Evolutionary conservation across 2,888 invertebrate genomes (phyloP), one percentile per base, ranked within the genome.

Genomic region (Coelopa pilipes): DNA sequence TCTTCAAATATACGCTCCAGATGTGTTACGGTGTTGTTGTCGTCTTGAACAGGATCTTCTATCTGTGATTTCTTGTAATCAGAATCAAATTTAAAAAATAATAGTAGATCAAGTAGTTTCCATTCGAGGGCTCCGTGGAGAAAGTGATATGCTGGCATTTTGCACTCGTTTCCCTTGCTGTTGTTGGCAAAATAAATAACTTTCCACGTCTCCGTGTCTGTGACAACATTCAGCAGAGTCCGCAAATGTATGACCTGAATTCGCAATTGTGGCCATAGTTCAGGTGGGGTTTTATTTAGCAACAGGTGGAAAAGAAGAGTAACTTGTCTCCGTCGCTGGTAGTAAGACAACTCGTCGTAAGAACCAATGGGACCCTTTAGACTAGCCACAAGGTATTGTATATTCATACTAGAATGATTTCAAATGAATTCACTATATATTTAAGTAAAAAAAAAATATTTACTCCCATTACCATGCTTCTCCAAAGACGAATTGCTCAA

Each of bases 41-140:
- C 12, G 21, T 17, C 34, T 49, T 71, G 67, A 17, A 13, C 19
- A 24, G 60, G 17, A 62, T 13, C 34, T 71, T 74, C 11, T 21
- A 17, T 21, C 15, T 49, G 15, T 15, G 45, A 7, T 15, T 12
- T 15, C 15, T 74, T 62, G 0, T 34, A 0, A 53, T 34, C 7
- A 2, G 34, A 34, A 34, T 76, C 78, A 55, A 77, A 79, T 78
- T 78, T 81, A 55, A 82, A 75, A 15, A 84, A 72, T 59, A 84
- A 80, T 63, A 83, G 81, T 24, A 87, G 75, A 77, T 87, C 86
- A 49, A 87, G 76, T 15, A 87, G 76, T 62, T 84, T 84, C 88
- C 88, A 88, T 78, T 88, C 88, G 0, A 88, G 78, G 3, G 80
- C 76, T 1, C 88, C 88, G 73, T 88, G 87, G 5, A 87, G 80